Conservation (phyloP, 2,797 vertebrate species). For the Myotis daubentonii region DNA sequence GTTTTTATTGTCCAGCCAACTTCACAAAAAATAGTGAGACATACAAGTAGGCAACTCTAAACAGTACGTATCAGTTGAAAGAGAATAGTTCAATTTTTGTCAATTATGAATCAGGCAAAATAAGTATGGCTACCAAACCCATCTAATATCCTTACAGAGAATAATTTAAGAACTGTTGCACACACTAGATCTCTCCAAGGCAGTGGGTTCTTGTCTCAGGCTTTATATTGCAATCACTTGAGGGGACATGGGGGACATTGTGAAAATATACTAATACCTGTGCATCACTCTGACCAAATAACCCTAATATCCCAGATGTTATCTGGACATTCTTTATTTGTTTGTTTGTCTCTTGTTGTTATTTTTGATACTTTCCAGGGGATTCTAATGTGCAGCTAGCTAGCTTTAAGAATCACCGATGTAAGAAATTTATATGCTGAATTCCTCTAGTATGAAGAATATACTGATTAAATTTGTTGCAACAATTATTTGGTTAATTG, state of each 20-base stretch:
- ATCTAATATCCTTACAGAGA: neutral
- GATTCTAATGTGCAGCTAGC: neutral
- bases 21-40: neutral
- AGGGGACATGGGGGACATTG: fast-evolving
- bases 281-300: neutral
- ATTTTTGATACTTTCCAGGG: neutral
- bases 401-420: neutral
- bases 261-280: neutral
- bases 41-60: neutral
- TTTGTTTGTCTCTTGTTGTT: neutral
- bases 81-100: neutral
- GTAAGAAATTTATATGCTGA: neutral
- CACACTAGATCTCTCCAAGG: neutral
- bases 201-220: neutral
- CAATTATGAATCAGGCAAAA: neutral
- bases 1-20: neutral
- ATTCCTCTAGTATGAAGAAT: neutral
- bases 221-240: neutral
- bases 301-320: neutral
- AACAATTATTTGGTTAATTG: conserved; percentile 14
- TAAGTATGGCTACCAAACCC: neutral
- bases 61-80: neutral
- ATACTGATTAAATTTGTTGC: neutral
- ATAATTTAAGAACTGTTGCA: neutral
- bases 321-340: neutral